phyloP scores from a whole-genome alignment of 1,140 invertebrate species.

The Acromyrmex echinatior region DNA sequence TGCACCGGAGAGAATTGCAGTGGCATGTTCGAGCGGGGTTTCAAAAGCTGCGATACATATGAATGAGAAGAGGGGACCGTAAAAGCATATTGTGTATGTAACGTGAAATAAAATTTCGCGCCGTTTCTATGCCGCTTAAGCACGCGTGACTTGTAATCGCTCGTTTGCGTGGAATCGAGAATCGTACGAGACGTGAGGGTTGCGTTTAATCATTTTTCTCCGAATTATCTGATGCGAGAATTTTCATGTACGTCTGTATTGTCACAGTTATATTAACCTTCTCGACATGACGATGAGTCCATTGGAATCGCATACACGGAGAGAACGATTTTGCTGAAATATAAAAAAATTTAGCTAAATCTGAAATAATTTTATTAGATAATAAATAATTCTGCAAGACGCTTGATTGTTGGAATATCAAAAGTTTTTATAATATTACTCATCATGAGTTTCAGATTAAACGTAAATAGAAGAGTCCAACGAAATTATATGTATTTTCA shows the following conservation, averaged over 20 bases:
- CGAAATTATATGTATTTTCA: too few relatives aligned
- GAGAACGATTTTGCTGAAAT: too few relatives aligned
- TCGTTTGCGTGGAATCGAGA: neutral
- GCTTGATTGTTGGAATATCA: too few relatives aligned
- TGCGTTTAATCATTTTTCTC: neutral
- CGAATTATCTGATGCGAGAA: neutral
- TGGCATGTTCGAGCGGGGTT: conserved; percentile 57
- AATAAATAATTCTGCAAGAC: too few relatives aligned
- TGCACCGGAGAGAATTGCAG: conserved; percentile 57
- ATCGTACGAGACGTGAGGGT: neutral
- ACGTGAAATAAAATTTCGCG: conserved; percentile 28
- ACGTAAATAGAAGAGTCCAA: too few relatives aligned
- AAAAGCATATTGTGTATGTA: neutral
- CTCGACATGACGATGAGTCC: too few relatives aligned
- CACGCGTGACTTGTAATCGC: conserved; percentile 4
- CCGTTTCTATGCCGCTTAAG: conserved; percentile 18
- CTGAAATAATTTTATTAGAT: too few relatives aligned
- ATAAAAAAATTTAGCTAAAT: too few relatives aligned
- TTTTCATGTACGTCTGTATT: neutral
- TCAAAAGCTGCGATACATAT: conserved; percentile 55
- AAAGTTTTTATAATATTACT: too few relatives aligned
- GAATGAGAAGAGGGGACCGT: conserved; percentile 40
- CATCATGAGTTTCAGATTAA: too few relatives aligned
- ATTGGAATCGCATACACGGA: too few relatives aligned
- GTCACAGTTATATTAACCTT: too few relatives aligned